Evolutionary conservation across 2,113 vertebrate genomes (phyloP).

Genomic region (Fulica atra): DNA sequence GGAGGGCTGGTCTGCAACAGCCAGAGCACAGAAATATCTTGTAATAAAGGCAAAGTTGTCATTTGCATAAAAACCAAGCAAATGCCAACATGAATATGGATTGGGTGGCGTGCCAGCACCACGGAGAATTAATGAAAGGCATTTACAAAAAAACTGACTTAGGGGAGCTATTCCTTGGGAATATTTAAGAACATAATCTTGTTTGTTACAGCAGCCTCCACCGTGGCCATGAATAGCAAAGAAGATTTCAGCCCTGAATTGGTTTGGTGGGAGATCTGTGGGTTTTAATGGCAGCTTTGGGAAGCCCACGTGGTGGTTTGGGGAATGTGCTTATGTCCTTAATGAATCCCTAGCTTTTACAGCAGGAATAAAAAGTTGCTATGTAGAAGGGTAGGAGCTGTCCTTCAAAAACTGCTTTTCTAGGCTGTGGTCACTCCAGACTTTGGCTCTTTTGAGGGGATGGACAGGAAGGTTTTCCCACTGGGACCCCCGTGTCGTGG

Average conservation of each 20-base stretch:
- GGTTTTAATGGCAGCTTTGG: conserved; percentile 35
- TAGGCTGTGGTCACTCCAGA: not conserved
- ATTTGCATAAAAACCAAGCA: conserved; percentile 54
- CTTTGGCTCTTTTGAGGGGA: not conserved
- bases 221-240: conserved; percentile 24
- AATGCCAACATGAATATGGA: conserved; percentile 64
- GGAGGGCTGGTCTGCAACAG: not conserved
- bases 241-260: not conserved
- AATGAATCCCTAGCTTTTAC: not conserved
- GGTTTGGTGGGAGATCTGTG: conserved; percentile 50
- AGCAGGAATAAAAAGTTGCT: not conserved
- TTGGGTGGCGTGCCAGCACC: conserved; percentile 35
- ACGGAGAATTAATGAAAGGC: conserved; percentile 27
- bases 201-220: conserved; percentile 54
- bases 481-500: not conserved
- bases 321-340: conserved; percentile 44
- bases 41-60: not conserved
- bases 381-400: not conserved
- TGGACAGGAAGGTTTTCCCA: accelerated
- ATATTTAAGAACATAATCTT: conserved; percentile 63
- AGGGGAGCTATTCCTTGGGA: conserved; percentile 52
- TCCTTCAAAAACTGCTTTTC: not conserved
- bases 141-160: conserved; percentile 25
- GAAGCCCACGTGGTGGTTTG: not conserved
- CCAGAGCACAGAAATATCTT: not conserved